Conservation (phyloP, 2,113 vertebrate genomes). For the Engystomops pustulosus region DNA sequence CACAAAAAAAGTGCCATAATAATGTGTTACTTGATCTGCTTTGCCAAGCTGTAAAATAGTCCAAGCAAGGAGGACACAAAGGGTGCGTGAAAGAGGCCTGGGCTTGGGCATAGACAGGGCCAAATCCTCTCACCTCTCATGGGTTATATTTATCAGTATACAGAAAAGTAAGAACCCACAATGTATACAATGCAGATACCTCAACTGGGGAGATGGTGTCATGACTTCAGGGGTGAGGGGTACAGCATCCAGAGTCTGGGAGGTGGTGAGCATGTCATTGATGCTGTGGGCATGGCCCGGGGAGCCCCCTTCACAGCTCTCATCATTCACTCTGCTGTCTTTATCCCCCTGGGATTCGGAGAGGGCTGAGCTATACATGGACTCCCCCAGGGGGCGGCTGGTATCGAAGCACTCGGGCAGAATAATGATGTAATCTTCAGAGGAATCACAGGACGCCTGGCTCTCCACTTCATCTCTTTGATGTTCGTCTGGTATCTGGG, state of each 20-base stretch:
- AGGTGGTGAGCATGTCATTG: slow-evolving; percentile 75
- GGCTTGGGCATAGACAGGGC: too few relatives aligned
- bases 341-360: slow-evolving; percentile 84
- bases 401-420: slow-evolving; percentile 96
- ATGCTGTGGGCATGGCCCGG: slow-evolving; percentile 64
- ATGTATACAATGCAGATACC: slow-evolving; percentile 69
- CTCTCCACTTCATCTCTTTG: slow-evolving; percentile 85
- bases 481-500: slow-evolving; percentile 69
- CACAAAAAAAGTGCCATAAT: too few relatives aligned
- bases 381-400: slow-evolving; percentile 89
- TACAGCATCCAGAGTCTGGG: slow-evolving; percentile 78
- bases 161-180: too few relatives aligned
- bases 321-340: slow-evolving; percentile 62
- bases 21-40: too few relatives aligned
- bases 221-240: slow-evolving; percentile 75
- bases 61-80: too few relatives aligned
- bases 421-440: slow-evolving; percentile 94
- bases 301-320: slow-evolving; percentile 60
- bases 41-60: too few relatives aligned
- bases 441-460: slow-evolving; percentile 87
- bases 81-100: too few relatives aligned
- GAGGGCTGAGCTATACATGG: slow-evolving; percentile 92
- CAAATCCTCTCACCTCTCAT: too few relatives aligned
- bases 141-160: too few relatives aligned
- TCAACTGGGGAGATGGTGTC: slow-evolving; percentile 64